Evolutionary conservation across 2,888 invertebrate species (phyloP), one percentile per base, ranked within the genome.

Genomic region (Chloroclysta siterata): DNA sequence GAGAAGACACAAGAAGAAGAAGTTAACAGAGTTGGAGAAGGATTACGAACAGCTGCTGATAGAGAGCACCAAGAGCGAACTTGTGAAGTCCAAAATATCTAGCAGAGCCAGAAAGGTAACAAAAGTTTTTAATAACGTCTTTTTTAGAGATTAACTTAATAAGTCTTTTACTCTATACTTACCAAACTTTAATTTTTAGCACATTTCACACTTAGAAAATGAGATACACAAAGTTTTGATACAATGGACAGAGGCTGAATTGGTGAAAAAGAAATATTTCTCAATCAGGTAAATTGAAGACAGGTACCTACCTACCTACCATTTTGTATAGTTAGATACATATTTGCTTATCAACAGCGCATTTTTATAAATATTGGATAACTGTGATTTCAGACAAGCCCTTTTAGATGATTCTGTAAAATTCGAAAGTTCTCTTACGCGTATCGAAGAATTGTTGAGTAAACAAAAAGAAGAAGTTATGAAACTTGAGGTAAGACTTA

Each of bases 221-320:
- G 96, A 96, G 81, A 95, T 97, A 64, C 97, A 97, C 79, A 95
- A 96, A 65, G 95, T 97, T 0, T 94, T 96, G 59, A 95, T 97
- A 39, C 97, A 97, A 88, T 95, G 96, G 93, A 95, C 96, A 78
- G 97, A 97, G 84, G 97, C 97, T 0, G 95, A 96, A 73, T 94
- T 97, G 70, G 95, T 97, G 7, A 95, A 95, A 71, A 96, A 95
- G 79, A 97, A 97, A 81, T 97, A 97, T 78, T 88, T 94, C 42
- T 94, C 95, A 0, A 97, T 97, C 60, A 94, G 95, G 88, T 91
- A 85, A 65, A 82, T 46, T 17, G 15, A 44, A 15, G 1, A 39
- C 11, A 39, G 33, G 8, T 8, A 33, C 33, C 33, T 33, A 6
- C 33, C 1, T 8, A 33, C 33, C 29, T 11, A 39, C 2, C 1